Percentiles rank a stretch among this genome's conserved stretches.
Evolutionary conservation across 2,797 vertebrate species (phyloP).

Genomic region (Crocidura indochinensis): DNA sequence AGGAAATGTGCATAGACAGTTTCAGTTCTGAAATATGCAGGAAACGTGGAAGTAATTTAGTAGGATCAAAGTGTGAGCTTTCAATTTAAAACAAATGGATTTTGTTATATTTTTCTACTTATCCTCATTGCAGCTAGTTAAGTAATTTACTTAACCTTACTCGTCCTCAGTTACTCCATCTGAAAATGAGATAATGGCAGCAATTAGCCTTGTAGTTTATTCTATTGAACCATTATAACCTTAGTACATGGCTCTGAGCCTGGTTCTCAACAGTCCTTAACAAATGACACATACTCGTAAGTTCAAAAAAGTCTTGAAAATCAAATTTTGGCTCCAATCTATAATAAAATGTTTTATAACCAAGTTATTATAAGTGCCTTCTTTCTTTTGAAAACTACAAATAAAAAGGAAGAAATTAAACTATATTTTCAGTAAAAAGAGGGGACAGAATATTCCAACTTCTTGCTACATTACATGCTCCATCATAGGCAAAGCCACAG

Average conservation of each 20-base stretch:
- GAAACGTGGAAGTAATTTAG: conserved; percentile 51
- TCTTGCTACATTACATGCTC: background rate
- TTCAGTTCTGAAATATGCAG: conserved; percentile 34
- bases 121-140: conserved; percentile 1
- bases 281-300: conserved; percentile 17
- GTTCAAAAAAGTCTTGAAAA: conserved; percentile 51
- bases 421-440: background rate
- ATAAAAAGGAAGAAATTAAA: conserved; percentile 12
- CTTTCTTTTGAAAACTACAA: background rate
- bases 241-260: background rate
- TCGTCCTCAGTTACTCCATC: background rate
- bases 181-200: conserved; percentile 38
- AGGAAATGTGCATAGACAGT: conserved; percentile 38
- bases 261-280: background rate
- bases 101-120: conserved; percentile 33
- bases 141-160: conserved; percentile 56
- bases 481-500: background rate
- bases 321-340: conserved; percentile 9
- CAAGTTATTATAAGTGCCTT: too few species aligned
- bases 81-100: conserved; percentile 43
- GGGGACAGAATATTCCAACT: background rate
- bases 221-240: conserved; percentile 17
- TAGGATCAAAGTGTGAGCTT: conserved; percentile 14
- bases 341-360: too few species aligned
- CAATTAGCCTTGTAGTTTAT: conserved; percentile 31